phyloP scores from a whole-genome alignment of 2,113 vertebrate species.

The Carassius gibelio region DNA sequence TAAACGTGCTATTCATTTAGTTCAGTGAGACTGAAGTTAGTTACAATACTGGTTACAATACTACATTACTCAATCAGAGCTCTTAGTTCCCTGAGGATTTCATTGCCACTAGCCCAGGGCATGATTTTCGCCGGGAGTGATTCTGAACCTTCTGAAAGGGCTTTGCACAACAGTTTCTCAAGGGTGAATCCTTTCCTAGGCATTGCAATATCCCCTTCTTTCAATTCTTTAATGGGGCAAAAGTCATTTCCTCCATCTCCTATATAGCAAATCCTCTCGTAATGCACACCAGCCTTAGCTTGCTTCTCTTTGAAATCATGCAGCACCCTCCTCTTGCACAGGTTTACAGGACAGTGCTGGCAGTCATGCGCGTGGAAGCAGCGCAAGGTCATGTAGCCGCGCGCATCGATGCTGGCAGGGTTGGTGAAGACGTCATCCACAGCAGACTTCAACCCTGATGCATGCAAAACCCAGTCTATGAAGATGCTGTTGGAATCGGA shows the following conservation, averaged over 20 bases:
- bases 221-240: constrained; percentile 85
- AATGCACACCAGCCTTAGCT: constrained; percentile 72
- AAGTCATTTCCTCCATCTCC: constrained; percentile 95
- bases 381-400: constrained; percentile 80
- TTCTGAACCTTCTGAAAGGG: constrained; percentile 19
- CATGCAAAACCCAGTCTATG: constrained; percentile 91
- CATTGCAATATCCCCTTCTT: constrained; percentile 79
- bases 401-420: constrained; percentile 81
- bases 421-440: constrained; percentile 92
- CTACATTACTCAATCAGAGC: constrained; percentile 34
- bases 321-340: constrained; percentile 89
- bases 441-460: constrained; percentile 72
- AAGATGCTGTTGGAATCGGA: constrained; percentile 95
- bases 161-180: constrained; percentile 67
- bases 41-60: neutral
- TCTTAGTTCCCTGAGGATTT: constrained; percentile 72
- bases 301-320: constrained; percentile 79
- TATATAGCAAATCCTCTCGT: constrained; percentile 81
- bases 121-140: constrained; percentile 54
- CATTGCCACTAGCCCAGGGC: constrained; percentile 70
- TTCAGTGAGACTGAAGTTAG: neutral
- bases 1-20: neutral
- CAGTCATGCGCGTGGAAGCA: constrained; percentile 85
- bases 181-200: constrained; percentile 73
- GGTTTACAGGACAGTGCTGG: constrained; percentile 84